Percentiles rank a stretch among this genome's conserved stretches.
phyloP scores from a whole-genome alignment of 1,140 invertebrate species.

The Bombus cullumanus region DNA sequence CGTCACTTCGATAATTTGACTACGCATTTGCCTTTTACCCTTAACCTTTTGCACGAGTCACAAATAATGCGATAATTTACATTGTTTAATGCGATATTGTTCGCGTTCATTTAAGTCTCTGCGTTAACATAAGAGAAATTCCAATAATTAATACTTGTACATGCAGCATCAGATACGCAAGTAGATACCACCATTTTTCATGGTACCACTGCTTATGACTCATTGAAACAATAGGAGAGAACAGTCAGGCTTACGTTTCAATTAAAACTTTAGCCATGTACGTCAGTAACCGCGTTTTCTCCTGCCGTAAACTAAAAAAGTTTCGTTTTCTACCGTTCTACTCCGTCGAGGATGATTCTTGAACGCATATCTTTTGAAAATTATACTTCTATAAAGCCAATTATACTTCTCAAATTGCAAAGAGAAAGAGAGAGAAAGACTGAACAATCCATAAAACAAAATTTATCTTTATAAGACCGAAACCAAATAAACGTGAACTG shows the following conservation, averaged over 20 bases:
- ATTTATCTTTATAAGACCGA: background rate
- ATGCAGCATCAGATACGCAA: background rate
- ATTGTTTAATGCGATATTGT: background rate
- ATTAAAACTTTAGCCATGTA: conserved; percentile 28
- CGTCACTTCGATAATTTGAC: background rate
- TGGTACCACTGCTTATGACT: background rate
- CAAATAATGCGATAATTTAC: background rate
- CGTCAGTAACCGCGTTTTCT: background rate
- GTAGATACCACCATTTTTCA: background rate
- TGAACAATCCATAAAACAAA: too few species aligned
- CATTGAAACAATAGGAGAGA: conserved; percentile 14
- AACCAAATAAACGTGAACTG: too few species aligned
- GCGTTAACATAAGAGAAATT: background rate
- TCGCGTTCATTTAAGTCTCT: background rate
- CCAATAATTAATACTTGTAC: background rate
- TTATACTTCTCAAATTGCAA: background rate
- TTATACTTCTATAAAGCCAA: background rate
- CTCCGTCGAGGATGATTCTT: background rate
- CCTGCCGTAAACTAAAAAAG: conserved; percentile 19
- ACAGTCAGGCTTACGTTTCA: conserved; percentile 17
- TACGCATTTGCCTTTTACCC: background rate
- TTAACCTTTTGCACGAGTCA: background rate
- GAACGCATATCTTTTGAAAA: background rate
- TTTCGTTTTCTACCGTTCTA: background rate
- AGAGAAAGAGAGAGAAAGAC: too few species aligned